These are phyloP conservation scores for Drosophila conformis DNA, from an alignment of 2,888 invertebrate genomes.

Conservation along the genomic window DNA sequence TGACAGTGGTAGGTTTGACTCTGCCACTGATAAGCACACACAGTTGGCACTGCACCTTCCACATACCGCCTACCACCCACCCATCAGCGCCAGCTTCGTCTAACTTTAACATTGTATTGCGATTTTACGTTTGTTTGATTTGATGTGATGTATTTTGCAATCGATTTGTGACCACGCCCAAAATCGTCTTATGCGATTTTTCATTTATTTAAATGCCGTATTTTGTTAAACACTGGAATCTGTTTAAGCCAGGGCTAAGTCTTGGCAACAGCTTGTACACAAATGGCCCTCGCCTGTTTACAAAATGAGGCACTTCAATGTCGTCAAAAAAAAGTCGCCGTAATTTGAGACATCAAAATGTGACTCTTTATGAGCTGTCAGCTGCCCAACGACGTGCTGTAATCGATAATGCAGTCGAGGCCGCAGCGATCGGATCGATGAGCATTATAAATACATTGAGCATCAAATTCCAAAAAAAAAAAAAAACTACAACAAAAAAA, in stretches of 20 bases:
- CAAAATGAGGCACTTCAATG: constrained; percentile 22
- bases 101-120: constrained; percentile 57
- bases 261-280: background rate
- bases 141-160: constrained; percentile 22
- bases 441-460: constrained; percentile 35
- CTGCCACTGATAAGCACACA: constrained; percentile 66
- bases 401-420: constrained; percentile 63
- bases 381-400: constrained; percentile 50
- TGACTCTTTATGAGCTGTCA: constrained; percentile 61
- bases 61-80: background rate
- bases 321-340: constrained; percentile 4
- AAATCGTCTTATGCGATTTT: constrained; percentile 59
- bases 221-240: constrained; percentile 34
- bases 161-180: constrained; percentile 33
- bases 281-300: constrained; percentile 26
- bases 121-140: constrained; percentile 52
- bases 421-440: constrained; percentile 41
- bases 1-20: constrained; percentile 56
- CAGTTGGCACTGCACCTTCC: background rate
- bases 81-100: constrained; percentile 10
- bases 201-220: constrained; percentile 63
- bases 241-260: constrained; percentile 53
- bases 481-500: background rate
- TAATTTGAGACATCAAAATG: constrained; percentile 27
- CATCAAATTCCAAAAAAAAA: constrained; percentile 16